phyloP scores from a whole-genome alignment of 2,113 vertebrate genomes.

The Pagrus major region DNA sequence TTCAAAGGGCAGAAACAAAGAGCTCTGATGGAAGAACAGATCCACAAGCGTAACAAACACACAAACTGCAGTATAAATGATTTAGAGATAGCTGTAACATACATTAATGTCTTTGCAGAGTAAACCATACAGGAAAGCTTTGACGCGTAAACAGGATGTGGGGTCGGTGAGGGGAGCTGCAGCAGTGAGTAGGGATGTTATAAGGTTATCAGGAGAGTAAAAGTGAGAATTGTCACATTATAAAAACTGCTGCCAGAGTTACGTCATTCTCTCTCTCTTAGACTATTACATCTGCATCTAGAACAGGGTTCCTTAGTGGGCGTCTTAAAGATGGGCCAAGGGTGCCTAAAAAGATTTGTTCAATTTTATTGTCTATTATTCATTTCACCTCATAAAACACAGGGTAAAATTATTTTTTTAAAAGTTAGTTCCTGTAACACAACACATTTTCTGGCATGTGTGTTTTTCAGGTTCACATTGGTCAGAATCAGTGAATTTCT shows the following conservation, averaged over 20 bases:
- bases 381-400: too few relatives aligned
- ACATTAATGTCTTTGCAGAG: neutral
- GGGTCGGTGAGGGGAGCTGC: neutral
- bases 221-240: neutral
- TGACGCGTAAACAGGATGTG: neutral
- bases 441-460: too few relatives aligned
- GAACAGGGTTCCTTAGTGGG: neutral
- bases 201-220: neutral
- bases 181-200: neutral
- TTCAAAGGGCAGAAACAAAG: neutral
- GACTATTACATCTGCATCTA: neutral
- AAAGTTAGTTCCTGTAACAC: too few relatives aligned
- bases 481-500: neutral
- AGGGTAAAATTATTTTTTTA: too few relatives aligned
- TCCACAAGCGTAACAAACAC: neutral
- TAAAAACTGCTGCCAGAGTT: too few relatives aligned
- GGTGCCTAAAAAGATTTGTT: neutral
- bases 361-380: neutral
- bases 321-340: neutral
- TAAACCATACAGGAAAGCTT: neutral
- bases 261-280: neutral
- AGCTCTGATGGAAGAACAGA: neutral
- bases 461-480: too few relatives aligned
- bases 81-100: neutral
- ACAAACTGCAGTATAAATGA: neutral